These are phyloP conservation scores for Platypus cylindrus DNA, from an alignment of 2,888 invertebrate species.

Conservation along the genomic window DNA sequence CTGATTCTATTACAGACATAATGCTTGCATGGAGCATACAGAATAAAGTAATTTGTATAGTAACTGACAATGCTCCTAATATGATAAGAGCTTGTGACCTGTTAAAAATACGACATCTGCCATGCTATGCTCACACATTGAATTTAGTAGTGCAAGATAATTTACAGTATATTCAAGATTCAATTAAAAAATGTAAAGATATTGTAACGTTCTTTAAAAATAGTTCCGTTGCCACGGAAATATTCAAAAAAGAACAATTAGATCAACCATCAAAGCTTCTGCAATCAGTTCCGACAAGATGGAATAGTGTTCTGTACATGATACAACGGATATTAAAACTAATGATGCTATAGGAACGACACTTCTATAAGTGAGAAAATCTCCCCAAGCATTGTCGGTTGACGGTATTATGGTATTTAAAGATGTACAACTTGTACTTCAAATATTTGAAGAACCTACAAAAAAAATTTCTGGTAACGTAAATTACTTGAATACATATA, in stretches of 20 bases:
- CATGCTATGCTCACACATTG: conserved; percentile 14
- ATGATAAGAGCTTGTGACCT: conserved; percentile 14
- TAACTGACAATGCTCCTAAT: conserved; percentile 13
- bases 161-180: background rate
- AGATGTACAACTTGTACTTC: conserved; percentile 5
- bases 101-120: conserved; percentile 9
- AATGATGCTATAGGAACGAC: conserved; percentile 11
- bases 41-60: conserved; percentile 13
- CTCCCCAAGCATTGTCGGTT: conserved; percentile 8
- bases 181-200: conserved; percentile 9
- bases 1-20: conserved; percentile 8
- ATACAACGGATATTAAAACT: conserved; percentile 10
- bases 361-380: conserved; percentile 11
- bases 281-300: conserved; percentile 12
- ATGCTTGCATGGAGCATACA: conserved; percentile 11
- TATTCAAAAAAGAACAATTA: conserved; percentile 11
- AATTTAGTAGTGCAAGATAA: conserved; percentile 13
- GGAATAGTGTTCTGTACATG: conserved; percentile 13
- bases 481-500: too few species aligned
- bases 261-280: conserved; percentile 8
- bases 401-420: conserved; percentile 9
- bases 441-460: conserved; percentile 13
- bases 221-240: conserved; percentile 10
- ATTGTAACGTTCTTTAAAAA: conserved; percentile 12
- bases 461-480: conserved; percentile 10